These are phyloP conservation scores for Calycopis cecrops DNA, from an alignment of 1,140 invertebrate species.

Conservation along the genomic window DNA sequence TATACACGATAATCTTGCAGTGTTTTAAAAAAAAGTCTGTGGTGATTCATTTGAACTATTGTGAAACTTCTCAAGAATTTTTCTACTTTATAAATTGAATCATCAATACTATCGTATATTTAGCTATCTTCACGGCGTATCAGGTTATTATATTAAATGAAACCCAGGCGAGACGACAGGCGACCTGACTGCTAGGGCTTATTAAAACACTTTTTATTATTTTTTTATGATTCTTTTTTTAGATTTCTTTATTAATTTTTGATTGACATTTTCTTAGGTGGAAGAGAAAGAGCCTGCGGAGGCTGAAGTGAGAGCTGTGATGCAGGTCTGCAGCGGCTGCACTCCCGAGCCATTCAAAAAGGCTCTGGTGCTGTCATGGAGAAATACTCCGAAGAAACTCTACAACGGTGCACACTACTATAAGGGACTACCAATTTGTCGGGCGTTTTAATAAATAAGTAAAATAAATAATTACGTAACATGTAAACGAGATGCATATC, in stretches of 20 bases:
- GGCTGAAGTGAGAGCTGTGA: conserved; percentile 85
- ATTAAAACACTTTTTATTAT: too few relatives aligned
- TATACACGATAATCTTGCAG: too few relatives aligned
- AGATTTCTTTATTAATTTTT: neutral
- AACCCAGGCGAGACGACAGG: too few relatives aligned
- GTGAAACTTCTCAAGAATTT: too few relatives aligned
- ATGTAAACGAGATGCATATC: neutral
- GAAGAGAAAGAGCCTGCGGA: conserved; percentile 88
- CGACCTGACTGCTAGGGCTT: too few relatives aligned
- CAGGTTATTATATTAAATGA: too few relatives aligned
- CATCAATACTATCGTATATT: too few relatives aligned
- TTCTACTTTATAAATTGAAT: too few relatives aligned
- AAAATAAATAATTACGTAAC: neutral
- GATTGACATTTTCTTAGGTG: conserved; percentile 41
- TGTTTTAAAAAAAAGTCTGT: too few relatives aligned
- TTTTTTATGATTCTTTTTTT: neutral
- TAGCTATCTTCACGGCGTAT: too few relatives aligned
- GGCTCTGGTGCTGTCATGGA: conserved; percentile 85
- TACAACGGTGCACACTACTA: conserved; percentile 83
- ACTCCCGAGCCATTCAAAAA: conserved; percentile 84
- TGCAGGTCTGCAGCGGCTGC: conserved; percentile 85
- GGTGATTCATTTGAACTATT: too few relatives aligned
- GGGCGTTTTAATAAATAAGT: conserved; percentile 81
- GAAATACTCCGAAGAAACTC: conserved; percentile 82
- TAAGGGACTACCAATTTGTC: conserved; percentile 80